A percentile compares a stretch with the other conserved stretches of the same genome.
Evolutionary conservation across 2,797 vertebrate species (phyloP).

Genomic region (Staurois parvus): DNA sequence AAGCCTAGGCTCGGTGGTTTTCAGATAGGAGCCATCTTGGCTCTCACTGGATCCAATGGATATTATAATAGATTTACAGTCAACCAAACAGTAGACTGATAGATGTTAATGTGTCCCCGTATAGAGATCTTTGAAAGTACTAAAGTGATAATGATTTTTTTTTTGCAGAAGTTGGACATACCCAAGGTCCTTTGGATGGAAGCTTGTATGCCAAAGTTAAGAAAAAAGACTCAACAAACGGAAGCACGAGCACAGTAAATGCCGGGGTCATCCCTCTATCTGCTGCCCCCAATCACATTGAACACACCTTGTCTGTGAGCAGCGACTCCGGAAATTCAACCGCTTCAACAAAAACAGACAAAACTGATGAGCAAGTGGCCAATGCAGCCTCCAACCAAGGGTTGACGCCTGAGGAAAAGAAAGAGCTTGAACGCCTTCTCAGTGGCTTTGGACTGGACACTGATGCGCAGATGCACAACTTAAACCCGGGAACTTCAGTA

Average conservation of each 20-base stretch:
- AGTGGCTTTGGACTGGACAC: slow-evolving; percentile 85
- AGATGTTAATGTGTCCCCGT: slow-evolving; percentile 61
- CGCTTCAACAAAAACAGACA: slow-evolving; percentile 95
- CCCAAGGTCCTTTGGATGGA: slow-evolving; percentile 94
- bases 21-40: slow-evolving; percentile 36
- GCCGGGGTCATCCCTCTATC: slow-evolving; percentile 80
- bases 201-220: slow-evolving; percentile 98
- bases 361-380: slow-evolving; percentile 86
- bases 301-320: slow-evolving; percentile 96
- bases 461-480: slow-evolving; percentile 82
- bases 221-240: slow-evolving; percentile 93
- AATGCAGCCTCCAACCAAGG: slow-evolving; percentile 69
- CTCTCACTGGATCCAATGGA: neutral
- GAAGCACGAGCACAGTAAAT: slow-evolving; percentile 75
- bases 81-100: slow-evolving; percentile 55
- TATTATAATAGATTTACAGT: slow-evolving; percentile 32
- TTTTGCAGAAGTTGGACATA: slow-evolving; percentile 89
- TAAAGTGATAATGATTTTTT: slow-evolving; percentile 56
- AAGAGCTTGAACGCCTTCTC: slow-evolving; percentile 93
- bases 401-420: slow-evolving; percentile 87
- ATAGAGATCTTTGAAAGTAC: neutral
- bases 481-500: slow-evolving; percentile 68
- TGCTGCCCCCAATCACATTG: slow-evolving; percentile 80
- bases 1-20: slow-evolving; percentile 15
- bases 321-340: slow-evolving; percentile 98